phyloP scores from a whole-genome alignment of 1,140 invertebrate species.

The Drosophila malerkotliana region DNA sequence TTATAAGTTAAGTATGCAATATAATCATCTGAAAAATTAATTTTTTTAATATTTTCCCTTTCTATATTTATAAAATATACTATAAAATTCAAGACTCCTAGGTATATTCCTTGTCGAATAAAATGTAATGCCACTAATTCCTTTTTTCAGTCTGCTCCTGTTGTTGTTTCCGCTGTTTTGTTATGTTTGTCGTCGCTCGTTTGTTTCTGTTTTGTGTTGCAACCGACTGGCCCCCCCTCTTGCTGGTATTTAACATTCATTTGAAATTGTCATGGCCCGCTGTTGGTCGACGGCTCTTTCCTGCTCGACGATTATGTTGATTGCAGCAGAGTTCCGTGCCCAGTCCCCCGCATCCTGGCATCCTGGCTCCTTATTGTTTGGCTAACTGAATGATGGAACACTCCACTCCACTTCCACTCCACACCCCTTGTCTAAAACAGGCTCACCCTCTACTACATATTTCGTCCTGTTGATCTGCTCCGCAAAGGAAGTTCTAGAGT shows the following conservation, averaged over 20 bases:
- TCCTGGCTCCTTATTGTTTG: constrained; percentile 68
- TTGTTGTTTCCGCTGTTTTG: constrained; percentile 52
- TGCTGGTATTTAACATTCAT: constrained; percentile 78
- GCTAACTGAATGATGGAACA: constrained; percentile 70
- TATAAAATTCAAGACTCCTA: not conserved
- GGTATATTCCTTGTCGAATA: constrained; percentile 8
- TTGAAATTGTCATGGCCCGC: constrained; percentile 75
- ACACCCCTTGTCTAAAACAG: constrained; percentile 1
- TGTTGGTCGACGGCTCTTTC: constrained; percentile 59
- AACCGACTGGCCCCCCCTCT: constrained; percentile 8
- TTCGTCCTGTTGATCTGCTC: constrained; percentile 70
- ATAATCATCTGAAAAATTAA: too few species aligned
- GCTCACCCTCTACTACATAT: not conserved
- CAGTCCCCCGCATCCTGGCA: constrained; percentile 44
- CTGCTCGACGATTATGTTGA: constrained; percentile 78
- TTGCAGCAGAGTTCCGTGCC: constrained; percentile 75
- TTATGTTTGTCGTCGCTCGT: constrained; percentile 66
- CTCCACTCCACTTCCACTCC: constrained; percentile 6
- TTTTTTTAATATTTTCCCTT: too few species aligned
- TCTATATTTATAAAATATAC: not conserved
- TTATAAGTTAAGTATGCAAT: too few species aligned
- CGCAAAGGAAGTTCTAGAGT: constrained; percentile 40
- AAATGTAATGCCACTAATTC: constrained; percentile 10
- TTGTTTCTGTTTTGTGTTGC: constrained; percentile 59
- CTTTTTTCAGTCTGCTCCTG: constrained; percentile 32